Evolutionary conservation across 2,113 vertebrate species (phyloP).

Genomic region (Crotalus horridus): DNA sequence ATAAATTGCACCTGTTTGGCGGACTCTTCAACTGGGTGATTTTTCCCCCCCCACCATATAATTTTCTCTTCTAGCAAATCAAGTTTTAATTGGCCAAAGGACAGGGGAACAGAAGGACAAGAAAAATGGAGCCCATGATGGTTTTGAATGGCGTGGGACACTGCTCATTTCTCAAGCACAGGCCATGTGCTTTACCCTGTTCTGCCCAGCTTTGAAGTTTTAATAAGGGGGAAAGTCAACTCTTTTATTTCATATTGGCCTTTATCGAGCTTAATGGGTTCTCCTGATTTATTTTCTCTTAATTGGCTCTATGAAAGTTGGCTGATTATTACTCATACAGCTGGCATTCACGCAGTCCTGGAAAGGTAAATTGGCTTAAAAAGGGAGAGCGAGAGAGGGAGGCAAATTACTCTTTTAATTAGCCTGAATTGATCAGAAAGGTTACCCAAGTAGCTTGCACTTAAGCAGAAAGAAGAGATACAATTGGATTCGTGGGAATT

Average conservation of each 20-base stretch:
- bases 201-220: neutral
- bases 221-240: constrained; percentile 32
- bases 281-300: constrained; percentile 54
- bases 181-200: neutral
- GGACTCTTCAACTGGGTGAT: neutral
- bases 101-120: neutral
- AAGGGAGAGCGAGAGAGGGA: neutral
- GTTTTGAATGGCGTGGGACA: neutral
- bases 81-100: neutral
- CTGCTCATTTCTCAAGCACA: neutral
- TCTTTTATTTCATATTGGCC: constrained; percentile 38
- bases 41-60: neutral
- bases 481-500: neutral
- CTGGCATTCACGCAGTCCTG: constrained; percentile 45
- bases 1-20: neutral
- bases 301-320: constrained; percentile 58
- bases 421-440: constrained; percentile 56
- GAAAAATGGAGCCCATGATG: neutral
- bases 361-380: constrained; percentile 54
- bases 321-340: constrained; percentile 57
- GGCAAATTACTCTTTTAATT: constrained; percentile 65
- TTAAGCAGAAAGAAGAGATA: constrained; percentile 35
- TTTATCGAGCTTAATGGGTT: constrained; percentile 51
- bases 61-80: constrained; percentile 8
- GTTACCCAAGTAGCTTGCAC: constrained; percentile 37